These are phyloP conservation scores for Drosophila obscura DNA, from an alignment of 1,140 invertebrate species.

Conservation along the genomic window DNA sequence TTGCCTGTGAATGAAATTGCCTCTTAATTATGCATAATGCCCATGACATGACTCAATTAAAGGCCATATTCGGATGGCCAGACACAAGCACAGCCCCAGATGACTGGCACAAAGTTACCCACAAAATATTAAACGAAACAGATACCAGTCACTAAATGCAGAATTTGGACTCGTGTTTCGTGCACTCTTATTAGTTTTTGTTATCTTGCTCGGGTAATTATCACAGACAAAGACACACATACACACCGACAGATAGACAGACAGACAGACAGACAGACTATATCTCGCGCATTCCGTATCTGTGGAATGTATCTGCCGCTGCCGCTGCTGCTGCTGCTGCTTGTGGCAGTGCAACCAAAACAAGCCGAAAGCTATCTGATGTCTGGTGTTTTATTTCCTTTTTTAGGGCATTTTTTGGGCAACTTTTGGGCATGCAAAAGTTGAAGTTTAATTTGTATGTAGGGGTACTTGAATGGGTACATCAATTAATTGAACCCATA, in stretches of 20 bases:
- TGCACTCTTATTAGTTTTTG: conserved; percentile 31
- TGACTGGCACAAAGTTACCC: conserved; percentile 18
- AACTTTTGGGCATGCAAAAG: too few species aligned
- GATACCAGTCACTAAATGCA: conserved; percentile 7
- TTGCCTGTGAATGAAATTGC: conserved; percentile 46
- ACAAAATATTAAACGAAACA: not conserved
- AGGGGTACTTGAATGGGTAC: too few species aligned
- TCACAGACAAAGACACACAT: conserved; percentile 10
- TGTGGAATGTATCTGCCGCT: conserved; percentile 2
- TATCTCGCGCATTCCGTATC: not conserved
- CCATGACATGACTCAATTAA: conserved; percentile 61
- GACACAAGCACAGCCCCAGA: not conserved
- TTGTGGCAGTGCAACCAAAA: not conserved
- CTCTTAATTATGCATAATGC: conserved; percentile 75
- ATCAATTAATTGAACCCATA: too few species aligned
- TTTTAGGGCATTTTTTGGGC: not conserved
- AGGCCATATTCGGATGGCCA: conserved; percentile 34
- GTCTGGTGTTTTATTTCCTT: not conserved
- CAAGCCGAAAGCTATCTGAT: conserved; percentile 20
- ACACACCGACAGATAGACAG: too few species aligned
- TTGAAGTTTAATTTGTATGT: too few species aligned
- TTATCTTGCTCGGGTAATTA: conserved; percentile 45
- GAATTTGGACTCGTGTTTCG: conserved; percentile 17
- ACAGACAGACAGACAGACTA: too few species aligned
- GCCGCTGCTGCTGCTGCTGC: not conserved